Percentiles rank a stretch among this genome's conserved stretches.
Evolutionary conservation across 2,113 vertebrate species (phyloP).

Genomic region (Sminthopsis crassicaudata): DNA sequence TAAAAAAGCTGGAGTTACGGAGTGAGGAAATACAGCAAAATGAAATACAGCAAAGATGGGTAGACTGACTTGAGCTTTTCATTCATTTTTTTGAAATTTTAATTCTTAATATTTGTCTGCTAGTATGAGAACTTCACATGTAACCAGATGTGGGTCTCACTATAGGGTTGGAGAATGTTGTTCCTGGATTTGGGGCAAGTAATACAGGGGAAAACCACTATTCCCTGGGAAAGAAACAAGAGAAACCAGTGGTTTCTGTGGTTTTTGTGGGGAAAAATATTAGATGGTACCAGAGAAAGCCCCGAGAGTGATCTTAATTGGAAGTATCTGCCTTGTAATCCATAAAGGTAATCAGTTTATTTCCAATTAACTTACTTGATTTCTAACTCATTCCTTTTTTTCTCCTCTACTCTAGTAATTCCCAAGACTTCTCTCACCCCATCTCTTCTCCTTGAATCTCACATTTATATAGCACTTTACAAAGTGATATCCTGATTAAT

Average conservation of each 20-base stretch:
- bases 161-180: no score
- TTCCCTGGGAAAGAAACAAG: no score
- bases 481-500: neutral
- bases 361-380: neutral
- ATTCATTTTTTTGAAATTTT: no score
- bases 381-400: neutral
- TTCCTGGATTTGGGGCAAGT: no score
- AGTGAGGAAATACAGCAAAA: no score
- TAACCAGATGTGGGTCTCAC: no score
- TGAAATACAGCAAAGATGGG: no score
- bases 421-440: neutral
- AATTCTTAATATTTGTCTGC: no score
- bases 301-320: neutral
- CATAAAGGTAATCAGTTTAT: neutral
- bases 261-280: neutral
- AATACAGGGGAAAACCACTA: no score
- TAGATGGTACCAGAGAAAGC: neutral
- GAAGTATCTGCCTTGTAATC: neutral
- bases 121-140: no score
- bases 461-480: neutral
- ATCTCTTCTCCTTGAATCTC: neutral
- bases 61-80: no score
- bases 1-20: no score
- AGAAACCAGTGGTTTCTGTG: neutral
- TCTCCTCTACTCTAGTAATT: neutral